Percentiles rank a stretch among this genome's conserved stretches.
Evolutionary conservation across 2,113 vertebrate species (phyloP).

Genomic region (Axis porcinus): DNA sequence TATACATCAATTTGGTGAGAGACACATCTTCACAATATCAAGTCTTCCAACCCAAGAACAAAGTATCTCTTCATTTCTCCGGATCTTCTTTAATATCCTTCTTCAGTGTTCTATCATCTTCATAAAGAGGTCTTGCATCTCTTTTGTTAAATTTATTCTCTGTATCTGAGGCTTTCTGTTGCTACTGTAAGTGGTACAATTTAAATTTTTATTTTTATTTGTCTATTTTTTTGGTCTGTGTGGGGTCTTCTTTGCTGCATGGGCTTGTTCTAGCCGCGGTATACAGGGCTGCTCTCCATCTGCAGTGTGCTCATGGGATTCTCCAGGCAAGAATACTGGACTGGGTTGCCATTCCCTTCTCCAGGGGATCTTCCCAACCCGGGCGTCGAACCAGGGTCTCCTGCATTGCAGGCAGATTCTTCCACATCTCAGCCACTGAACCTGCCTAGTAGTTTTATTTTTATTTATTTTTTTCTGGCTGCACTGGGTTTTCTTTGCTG

Average conservation of each 20-base stretch:
- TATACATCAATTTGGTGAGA: background rate
- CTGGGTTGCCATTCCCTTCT: background rate
- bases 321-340: background rate
- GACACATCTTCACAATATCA: background rate
- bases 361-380: background rate
- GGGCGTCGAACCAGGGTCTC: background rate
- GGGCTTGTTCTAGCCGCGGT: background rate
- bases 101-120: background rate
- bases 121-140: background rate
- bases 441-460: background rate
- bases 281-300: background rate
- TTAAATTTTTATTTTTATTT: background rate
- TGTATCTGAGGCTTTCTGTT: background rate
- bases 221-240: background rate
- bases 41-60: background rate
- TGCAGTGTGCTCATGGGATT: rapidly evolving
- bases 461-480: background rate
- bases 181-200: background rate
- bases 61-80: background rate
- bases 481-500: background rate
- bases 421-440: background rate
- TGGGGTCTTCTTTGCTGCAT: background rate
- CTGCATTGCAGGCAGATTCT: background rate
- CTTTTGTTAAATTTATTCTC: background rate
- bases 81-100: background rate